phyloP scores from a whole-genome alignment of 2,888 invertebrate genomes.

The Nemotelus pantherinus region DNA sequence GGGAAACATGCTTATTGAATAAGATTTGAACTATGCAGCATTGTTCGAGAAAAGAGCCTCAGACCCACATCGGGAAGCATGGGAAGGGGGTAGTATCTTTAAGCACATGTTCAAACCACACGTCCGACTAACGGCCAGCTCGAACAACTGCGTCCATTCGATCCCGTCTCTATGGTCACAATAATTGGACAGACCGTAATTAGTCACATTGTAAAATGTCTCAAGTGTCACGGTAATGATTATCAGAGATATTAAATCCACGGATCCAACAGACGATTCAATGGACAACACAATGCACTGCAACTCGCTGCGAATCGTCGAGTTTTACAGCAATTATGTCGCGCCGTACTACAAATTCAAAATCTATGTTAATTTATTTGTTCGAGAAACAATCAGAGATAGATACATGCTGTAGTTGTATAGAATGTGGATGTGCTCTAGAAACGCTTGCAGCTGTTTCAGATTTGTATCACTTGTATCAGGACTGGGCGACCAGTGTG shows the following conservation, averaged over 20 bases:
- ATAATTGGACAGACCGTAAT: conserved; percentile 36
- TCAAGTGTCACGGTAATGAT: conserved; percentile 33
- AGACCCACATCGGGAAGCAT: not conserved
- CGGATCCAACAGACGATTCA: not conserved
- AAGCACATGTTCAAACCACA: not conserved
- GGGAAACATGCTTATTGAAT: conserved; percentile 33
- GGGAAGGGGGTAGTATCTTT: not conserved
- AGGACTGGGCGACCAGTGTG: not conserved
- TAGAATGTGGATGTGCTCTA: not conserved
- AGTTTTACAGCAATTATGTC: not conserved
- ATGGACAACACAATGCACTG: no score
- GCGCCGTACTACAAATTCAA: not conserved
- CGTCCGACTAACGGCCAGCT: no score
- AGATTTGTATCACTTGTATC: not conserved
- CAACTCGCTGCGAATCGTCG: no score
- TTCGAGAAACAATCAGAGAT: conserved; percentile 3
- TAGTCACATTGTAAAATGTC: conserved; percentile 33
- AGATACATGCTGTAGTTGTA: not conserved
- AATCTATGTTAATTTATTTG: not conserved
- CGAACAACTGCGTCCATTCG: no score
- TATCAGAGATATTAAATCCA: not conserved
- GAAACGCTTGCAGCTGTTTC: conserved; percentile 25
- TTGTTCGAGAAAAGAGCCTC: not conserved
- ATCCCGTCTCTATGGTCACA: conserved; percentile 27
- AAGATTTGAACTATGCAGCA: not conserved